These are phyloP conservation scores for Spea hammondii DNA, from an alignment of 2,797 vertebrate genomes.

Conservation along the genomic window DNA sequence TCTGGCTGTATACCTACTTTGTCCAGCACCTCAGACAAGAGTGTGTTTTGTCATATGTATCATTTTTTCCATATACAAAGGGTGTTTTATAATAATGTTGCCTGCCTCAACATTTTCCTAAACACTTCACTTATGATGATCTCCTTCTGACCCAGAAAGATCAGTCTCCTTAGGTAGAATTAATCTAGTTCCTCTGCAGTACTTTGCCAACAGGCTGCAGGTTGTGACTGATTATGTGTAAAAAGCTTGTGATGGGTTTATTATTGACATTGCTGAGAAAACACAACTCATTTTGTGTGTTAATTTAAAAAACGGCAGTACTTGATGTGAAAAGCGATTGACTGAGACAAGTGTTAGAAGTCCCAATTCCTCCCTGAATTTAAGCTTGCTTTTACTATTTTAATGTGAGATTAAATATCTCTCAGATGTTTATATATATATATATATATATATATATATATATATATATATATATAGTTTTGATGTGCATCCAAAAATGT, in stretches of 20 bases:
- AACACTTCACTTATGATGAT: conserved; percentile 44
- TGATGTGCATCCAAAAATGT: too few species aligned
- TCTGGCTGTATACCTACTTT: too few species aligned
- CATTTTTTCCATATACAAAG: too few species aligned
- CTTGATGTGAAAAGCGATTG: conserved; percentile 43
- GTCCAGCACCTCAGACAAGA: too few species aligned
- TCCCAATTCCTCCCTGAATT: conserved; percentile 26
- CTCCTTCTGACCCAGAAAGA: conserved; percentile 50
- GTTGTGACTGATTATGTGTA: conserved; percentile 50
- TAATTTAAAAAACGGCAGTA: conserved; percentile 14
- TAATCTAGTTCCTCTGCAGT: conserved; percentile 43
- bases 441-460: too few species aligned
- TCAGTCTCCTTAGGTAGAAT: conserved; percentile 47
- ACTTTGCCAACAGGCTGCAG: conserved; percentile 50
- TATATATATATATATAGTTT: too few species aligned
- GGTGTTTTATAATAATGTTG: too few species aligned
- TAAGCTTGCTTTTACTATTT: conserved; percentile 8
- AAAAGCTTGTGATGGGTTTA: conserved; percentile 47
- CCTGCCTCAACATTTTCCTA: not conserved
- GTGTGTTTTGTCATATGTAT: too few species aligned
- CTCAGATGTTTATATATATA: too few species aligned
- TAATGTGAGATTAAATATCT: conserved; percentile 20
- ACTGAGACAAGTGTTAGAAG: conserved; percentile 40
- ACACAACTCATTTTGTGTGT: conserved; percentile 38
- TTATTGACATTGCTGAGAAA: conserved; percentile 48